Evolutionary conservation across 2,113 vertebrate species (phyloP).

Genomic region (Chinchilla lanigera): DNA sequence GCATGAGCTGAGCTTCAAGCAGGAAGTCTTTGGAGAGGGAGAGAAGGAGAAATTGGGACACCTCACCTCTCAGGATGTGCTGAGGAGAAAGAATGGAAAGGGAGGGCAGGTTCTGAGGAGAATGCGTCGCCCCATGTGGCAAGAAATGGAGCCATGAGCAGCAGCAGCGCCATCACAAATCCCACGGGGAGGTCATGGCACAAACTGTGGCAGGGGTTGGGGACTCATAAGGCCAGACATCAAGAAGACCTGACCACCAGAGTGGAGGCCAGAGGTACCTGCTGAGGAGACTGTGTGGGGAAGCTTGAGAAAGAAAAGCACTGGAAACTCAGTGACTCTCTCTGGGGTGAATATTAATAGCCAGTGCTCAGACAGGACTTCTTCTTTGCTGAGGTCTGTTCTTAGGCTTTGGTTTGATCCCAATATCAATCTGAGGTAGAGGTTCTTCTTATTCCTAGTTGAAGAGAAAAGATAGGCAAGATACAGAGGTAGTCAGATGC

Average conservation of each 20-base stretch:
- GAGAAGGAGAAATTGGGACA: background rate
- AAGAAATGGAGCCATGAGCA: background rate
- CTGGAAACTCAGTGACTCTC: background rate
- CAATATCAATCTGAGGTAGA: background rate
- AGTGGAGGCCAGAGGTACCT: background rate
- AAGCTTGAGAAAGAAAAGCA: background rate
- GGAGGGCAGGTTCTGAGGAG: background rate
- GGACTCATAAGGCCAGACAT: background rate
- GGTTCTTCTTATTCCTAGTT: background rate
- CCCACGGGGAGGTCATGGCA: background rate
- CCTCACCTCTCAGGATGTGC: background rate
- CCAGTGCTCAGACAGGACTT: background rate
- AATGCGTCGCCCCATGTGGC: background rate
- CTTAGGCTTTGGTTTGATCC: background rate
- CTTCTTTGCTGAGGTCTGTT: background rate
- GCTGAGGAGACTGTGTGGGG: background rate
- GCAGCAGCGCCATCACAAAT: background rate
- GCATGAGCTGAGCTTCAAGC: background rate
- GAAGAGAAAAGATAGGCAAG: background rate
- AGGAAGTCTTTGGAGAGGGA: background rate
- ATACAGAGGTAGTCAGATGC: background rate
- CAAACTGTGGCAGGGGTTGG: background rate
- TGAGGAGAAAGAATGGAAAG: background rate
- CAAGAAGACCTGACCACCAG: background rate
- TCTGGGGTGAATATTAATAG: background rate